These are phyloP conservation scores for Dicerorhinus sumatrensis DNA, from an alignment of 2,113 vertebrate species.

Conservation along the genomic window DNA sequence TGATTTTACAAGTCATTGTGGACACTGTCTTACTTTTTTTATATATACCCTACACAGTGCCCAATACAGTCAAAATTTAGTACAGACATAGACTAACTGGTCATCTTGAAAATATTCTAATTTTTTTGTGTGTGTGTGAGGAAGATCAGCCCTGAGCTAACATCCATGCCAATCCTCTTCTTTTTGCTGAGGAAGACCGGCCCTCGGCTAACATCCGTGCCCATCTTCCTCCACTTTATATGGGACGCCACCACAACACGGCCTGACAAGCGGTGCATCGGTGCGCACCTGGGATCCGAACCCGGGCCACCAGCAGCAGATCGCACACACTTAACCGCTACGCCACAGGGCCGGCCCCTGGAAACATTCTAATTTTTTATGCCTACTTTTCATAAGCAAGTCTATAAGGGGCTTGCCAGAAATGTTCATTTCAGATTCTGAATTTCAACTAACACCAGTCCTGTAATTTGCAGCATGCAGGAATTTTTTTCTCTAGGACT, in stretches of 20 bases:
- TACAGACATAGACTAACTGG: not conserved
- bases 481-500: not conserved
- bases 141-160: not conserved
- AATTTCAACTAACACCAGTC: slow-evolving; percentile 36
- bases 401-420: slow-evolving; percentile 1
- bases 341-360: not conserved
- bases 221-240: no score
- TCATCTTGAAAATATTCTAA: not conserved
- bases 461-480: slow-evolving; percentile 1
- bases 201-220: no score
- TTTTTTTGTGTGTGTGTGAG: no score
- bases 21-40: not conserved
- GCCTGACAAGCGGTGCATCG: no score
- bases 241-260: no score
- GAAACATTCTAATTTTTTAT: not conserved
- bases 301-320: no score
- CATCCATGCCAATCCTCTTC: no score
- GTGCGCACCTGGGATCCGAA: no score
- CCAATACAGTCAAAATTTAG: not conserved
- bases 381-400: slow-evolving; percentile 18
- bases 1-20: not conserved
- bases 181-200: no score
- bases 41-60: not conserved
- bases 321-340: no score
- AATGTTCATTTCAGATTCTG: slow-evolving; percentile 37